Conservation (phyloP, 1,140 invertebrate genomes). For the Lordiphosa collinella region DNA sequence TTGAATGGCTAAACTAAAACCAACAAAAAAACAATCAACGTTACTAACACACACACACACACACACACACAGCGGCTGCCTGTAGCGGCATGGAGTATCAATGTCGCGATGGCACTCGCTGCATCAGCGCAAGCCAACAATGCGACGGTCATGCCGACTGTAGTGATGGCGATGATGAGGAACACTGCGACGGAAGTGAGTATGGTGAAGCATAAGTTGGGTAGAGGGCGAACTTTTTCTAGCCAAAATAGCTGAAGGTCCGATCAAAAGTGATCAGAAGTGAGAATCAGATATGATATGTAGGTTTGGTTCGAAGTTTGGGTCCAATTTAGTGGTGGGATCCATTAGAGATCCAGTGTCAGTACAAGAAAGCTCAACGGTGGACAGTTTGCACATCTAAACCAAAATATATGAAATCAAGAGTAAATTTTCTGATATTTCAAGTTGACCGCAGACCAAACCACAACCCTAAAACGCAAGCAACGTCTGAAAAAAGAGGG, state of each 20-base stretch:
- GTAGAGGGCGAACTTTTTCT: background rate
- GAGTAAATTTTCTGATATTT: no score
- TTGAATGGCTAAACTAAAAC: conserved; percentile 24
- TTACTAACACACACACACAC: conserved; percentile 30
- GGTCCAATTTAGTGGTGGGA: no score
- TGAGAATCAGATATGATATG: background rate
- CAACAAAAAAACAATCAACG: conserved; percentile 17
- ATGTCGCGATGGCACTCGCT: conserved; percentile 82
- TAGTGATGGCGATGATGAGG: conserved; percentile 86
- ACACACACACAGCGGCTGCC: conserved; percentile 79
- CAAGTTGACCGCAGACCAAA: no score
- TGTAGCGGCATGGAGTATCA: conserved; percentile 83
- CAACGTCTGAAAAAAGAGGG: no score
- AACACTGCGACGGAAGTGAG: conserved; percentile 81
- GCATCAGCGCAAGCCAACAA: conserved; percentile 79
- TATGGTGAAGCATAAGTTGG: conserved; percentile 19
- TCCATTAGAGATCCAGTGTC: no score
- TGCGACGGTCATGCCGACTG: conserved; percentile 88
- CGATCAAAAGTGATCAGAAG: background rate
- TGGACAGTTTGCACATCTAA: no score
- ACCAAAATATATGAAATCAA: no score
- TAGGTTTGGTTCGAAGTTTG: no score
- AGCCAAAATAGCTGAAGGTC: background rate
- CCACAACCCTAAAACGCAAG: no score
- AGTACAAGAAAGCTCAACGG: background rate